Evolutionary conservation across 1,140 invertebrate genomes (phyloP).

Genomic region (Sminthurinus signatus): DNA sequence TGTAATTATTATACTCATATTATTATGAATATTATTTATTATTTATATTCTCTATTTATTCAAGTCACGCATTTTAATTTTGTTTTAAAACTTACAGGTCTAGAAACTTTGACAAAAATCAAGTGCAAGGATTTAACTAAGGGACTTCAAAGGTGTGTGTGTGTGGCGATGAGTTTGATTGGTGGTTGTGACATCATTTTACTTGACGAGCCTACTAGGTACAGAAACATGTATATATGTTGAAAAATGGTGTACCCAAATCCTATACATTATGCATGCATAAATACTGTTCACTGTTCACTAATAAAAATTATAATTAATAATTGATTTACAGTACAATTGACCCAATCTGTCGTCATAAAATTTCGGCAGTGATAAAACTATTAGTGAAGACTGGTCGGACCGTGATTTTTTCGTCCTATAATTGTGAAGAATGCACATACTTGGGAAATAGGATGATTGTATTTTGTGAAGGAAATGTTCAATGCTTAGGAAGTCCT

Average conservation of each 20-base stretch:
- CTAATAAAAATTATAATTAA: no score
- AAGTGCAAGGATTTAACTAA: conserved; percentile 9
- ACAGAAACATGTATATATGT: no score
- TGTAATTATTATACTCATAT: no score
- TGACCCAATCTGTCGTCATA: conserved; percentile 12
- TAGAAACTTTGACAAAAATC: no score
- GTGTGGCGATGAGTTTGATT: conserved; percentile 28
- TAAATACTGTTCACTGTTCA: no score
- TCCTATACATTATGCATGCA: background rate
- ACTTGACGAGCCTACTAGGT: conserved; percentile 26
- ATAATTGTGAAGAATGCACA: conserved; percentile 23
- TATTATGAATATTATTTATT: no score
- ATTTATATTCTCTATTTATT: no score
- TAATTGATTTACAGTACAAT: no score
- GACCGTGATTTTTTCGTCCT: conserved; percentile 29
- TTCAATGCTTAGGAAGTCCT: conserved; percentile 30
- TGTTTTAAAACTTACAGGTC: no score
- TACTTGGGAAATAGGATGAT: conserved; percentile 11
- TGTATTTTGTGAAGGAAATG: conserved; percentile 29
- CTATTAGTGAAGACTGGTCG: background rate
- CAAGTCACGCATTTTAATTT: no score
- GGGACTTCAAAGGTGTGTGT: conserved; percentile 17
- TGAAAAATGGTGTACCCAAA: conserved; percentile 16
- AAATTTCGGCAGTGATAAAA: conserved; percentile 27
- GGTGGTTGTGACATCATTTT: conserved; percentile 23